Evolutionary conservation across 2,113 vertebrate genomes (phyloP).

Genomic region (Brienomyrus brachyistius): DNA sequence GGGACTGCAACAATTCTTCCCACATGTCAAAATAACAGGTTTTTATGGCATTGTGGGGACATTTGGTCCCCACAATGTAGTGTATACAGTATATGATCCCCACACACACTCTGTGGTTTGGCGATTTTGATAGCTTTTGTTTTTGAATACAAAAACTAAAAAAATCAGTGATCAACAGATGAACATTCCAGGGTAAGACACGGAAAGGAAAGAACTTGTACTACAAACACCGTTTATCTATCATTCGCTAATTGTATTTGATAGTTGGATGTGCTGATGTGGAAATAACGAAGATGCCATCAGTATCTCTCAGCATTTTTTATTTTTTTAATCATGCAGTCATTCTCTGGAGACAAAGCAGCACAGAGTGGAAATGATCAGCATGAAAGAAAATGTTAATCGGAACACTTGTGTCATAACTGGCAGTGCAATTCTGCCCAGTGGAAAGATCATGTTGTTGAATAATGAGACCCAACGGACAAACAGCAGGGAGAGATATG

Average conservation of each 20-base stretch:
- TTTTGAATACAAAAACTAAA: not conserved
- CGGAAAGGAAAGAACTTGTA: not conserved
- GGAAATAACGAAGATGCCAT: not conserved
- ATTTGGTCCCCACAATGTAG: too few relatives aligned
- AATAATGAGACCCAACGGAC: not conserved
- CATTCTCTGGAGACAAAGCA: slow-evolving; percentile 53
- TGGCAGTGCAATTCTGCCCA: slow-evolving; percentile 42
- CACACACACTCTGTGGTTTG: not conserved
- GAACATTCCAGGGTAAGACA: not conserved
- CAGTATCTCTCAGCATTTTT: not conserved
- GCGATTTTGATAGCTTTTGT: not conserved
- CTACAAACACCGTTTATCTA: not conserved
- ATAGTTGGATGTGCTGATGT: not conserved
- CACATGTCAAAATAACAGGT: too few relatives aligned
- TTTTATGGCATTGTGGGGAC: too few relatives aligned
- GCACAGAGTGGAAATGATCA: slow-evolving; percentile 61
- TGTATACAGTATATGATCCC: not conserved
- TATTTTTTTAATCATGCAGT: not conserved
- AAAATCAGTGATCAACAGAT: not conserved
- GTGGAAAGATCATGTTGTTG: slow-evolving; percentile 61
- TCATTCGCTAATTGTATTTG: not conserved
- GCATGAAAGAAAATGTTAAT: slow-evolving; percentile 56
- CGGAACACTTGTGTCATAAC: slow-evolving; percentile 51
- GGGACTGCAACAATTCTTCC: too few relatives aligned
- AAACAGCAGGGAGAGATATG: not conserved